Evolutionary conservation across 2,113 vertebrate species (phyloP), one percentile per base, ranked within the genome.

Genomic region (Oryzias curvinotus): DNA sequence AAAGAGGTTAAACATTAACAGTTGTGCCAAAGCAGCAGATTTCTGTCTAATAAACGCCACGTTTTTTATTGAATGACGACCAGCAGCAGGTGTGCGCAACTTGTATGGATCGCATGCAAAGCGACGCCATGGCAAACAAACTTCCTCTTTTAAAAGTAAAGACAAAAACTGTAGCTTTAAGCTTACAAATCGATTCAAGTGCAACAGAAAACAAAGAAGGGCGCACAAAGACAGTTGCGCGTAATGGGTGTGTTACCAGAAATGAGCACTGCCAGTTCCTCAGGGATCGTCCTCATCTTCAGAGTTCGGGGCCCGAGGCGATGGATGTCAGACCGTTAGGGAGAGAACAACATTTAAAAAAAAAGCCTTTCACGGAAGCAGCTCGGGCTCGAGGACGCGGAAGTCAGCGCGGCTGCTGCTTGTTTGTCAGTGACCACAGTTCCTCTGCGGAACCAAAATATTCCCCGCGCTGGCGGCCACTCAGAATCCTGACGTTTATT

Each of bases 191-290:
- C 12, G 23, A 4, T 15, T 18, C 36, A 17, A 13, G 19, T 13
- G 6, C 45, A 52, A 17, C 4, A 14, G 23, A 53, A 28, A 4
- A 28, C 5, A 23, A 17, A 43, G 15, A 46, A 16, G 44, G 12
- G 55, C 51, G 4, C 21, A 21, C 5, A 13, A 10, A 52, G 18
- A 51, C 7, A 65, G 3, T 25, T 17, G 4, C 12, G 1, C 0
- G 2, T 2, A 8, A 48, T n/a, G 47, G 47, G 19, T 48, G 19
- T 18, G n/a, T 48, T 89, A 93, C 92, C 92, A 90, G 89, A 83
- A 21, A 93, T 77, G 6, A 93, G 90, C 19, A 76, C 23, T 13
- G 83, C 70, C 60, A 93, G 30, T 53, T 93, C 91, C 57, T 93
- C 92, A 2, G 90, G 87, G 45, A 91, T 62, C 4, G 78, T 49